A percentile compares a stretch with the other conserved stretches of the same genome.
Conservation (phyloP, 1,140 invertebrate genomes). For the Nilaparvata lugens region DNA sequence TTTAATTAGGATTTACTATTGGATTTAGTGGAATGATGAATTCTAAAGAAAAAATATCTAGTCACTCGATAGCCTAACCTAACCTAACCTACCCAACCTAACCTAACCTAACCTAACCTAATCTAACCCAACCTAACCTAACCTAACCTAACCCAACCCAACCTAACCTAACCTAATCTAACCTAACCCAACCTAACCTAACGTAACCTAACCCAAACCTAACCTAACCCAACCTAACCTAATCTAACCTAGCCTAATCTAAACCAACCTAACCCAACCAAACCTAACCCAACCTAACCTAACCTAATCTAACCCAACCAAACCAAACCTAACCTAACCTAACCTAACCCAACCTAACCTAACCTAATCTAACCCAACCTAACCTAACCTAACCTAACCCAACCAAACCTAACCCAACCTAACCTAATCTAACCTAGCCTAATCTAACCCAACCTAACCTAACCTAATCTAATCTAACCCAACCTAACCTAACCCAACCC, state of each 20-base stretch:
- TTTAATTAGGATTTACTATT: no score
- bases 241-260: conserved; percentile 29
- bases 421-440: conserved; percentile 25
- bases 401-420: conserved; percentile 24
- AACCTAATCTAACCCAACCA: conserved; percentile 31
- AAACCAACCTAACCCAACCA: conserved; percentile 32
- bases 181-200: conserved; percentile 22
- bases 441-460: conserved; percentile 23
- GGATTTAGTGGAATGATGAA: no score
- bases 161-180: conserved; percentile 6
- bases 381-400: conserved; percentile 31
- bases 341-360: conserved; percentile 33
- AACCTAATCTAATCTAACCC: conserved; percentile 24
- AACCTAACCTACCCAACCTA: no score
- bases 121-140: conserved; percentile 19
- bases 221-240: conserved; percentile 23
- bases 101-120: conserved; percentile 27
- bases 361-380: conserved; percentile 32
- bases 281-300: conserved; percentile 25
- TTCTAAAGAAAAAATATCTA: no score
- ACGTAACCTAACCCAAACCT: conserved; percentile 25
- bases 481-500: conserved; percentile 23
- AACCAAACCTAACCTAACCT: conserved; percentile 32
- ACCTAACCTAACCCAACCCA: conserved; percentile 12
- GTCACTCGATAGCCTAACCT: no score